Base-by-base conservation (phyloP, 2,113 vertebrate species). In the Nansenia antarctica region DNA sequence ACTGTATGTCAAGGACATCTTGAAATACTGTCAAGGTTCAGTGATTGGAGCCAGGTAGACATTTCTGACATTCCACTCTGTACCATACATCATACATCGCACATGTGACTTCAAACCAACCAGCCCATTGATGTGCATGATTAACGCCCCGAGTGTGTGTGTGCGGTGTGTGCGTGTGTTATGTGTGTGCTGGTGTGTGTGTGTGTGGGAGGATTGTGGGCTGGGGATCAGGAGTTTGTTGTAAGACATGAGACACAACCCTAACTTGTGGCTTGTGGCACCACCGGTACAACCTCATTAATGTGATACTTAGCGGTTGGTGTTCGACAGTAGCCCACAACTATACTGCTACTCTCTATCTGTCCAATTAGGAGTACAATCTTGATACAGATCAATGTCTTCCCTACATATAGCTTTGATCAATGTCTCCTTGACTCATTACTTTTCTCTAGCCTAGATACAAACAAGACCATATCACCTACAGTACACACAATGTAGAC, bases 11-110 rank as follows among this genome's bases (percentile, higher is more conserved):
- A 34, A 52, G 20, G 42, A 69, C 65, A 76, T 69, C 64, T 69
- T 65, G 29, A 65, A 42, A 54, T 55, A 8, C 67, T 32, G 72
- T 68, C 65, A 77, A 59, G 62, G 52, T 73, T 74, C 24, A 20
- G 34, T 68, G 78, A 76, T 60, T 62, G 39, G 70, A 75, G 73
- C 74, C 73, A 78, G 79, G 79, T 73, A 68, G 66, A 73, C 49
- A 81, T 80, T 66, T 69, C 55, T 80, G 78, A 59, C 73, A 78
- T 85, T 80, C 83, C 15, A 2, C 49, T 80, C 59, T 11, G 47
- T 34, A 72, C 74, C 80, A 81, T 53, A 35, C 67, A 54, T 65
- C 54, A 60, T 0, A 77, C 67, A 54, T 65, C 54, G 55, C 0
- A 77, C 52, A 72, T 77, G 80, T 72, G 81, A 77, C 71, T 68